A percentile compares a stretch with the other conserved stretches of the same genome.
phyloP scores from a whole-genome alignment of 2,888 invertebrate species.

The Acleris holmiana region DNA sequence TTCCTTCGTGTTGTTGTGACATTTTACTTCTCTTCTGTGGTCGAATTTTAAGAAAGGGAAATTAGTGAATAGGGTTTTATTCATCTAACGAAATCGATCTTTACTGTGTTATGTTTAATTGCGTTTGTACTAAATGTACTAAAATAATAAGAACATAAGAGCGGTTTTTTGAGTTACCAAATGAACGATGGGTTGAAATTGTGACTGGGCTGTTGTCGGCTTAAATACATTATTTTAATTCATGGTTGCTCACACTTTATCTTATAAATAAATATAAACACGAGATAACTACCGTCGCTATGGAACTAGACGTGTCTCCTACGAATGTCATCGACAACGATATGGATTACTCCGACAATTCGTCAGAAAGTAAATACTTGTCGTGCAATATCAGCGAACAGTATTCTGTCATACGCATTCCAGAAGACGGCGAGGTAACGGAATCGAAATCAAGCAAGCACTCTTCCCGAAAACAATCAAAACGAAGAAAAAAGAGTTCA shows the following conservation, averaged over 20 bases:
- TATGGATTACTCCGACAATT: constrained; percentile 72
- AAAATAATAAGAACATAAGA: constrained; percentile 45
- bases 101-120: constrained; percentile 57
- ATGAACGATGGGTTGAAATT: constrained; percentile 79
- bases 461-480: constrained; percentile 89
- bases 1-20: constrained; percentile 82
- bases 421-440: constrained; percentile 67
- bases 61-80: constrained; percentile 51
- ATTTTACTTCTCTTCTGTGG: constrained; percentile 66
- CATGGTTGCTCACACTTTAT: constrained; percentile 45
- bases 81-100: constrained; percentile 48
- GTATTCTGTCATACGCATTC: constrained; percentile 75
- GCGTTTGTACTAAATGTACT: constrained; percentile 37
- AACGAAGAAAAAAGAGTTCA: constrained; percentile 91
- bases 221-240: constrained; percentile 62
- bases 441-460: constrained; percentile 88
- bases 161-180: constrained; percentile 47
- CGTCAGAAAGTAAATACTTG: constrained; percentile 70
- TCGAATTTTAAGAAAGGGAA: constrained; percentile 52
- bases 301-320: constrained; percentile 76
- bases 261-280: constrained; percentile 44
- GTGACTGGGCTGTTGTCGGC: constrained; percentile 75
- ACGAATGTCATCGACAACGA: constrained; percentile 58
- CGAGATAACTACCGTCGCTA: constrained; percentile 51
- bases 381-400: constrained; percentile 72